These are phyloP conservation scores for Calypte anna DNA, from an alignment of 2,113 vertebrate genomes.

Conservation along the genomic window DNA sequence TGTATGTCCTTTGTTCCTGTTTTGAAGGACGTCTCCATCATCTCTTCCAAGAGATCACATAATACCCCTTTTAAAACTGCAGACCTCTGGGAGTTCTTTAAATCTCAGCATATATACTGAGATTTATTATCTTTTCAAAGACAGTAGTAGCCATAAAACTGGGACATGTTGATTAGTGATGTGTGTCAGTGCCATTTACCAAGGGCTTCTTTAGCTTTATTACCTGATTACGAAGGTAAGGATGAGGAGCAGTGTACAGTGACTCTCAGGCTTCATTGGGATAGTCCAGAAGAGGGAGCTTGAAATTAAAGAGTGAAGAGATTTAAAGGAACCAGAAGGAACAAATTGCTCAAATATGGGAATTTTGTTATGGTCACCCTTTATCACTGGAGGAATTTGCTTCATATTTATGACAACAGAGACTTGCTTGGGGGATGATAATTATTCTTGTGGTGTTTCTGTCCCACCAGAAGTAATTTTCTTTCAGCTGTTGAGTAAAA, in stretches of 20 bases:
- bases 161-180: neutral
- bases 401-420: neutral
- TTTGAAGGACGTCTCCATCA: neutral
- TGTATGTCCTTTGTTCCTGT: neutral
- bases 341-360: neutral
- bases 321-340: conserved; percentile 1
- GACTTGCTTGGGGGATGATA: neutral
- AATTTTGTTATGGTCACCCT: neutral
- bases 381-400: neutral
- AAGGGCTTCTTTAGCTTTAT: neutral
- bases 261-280: conserved; percentile 25
- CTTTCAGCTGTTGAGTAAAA: neutral
- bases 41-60: neutral
- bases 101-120: neutral
- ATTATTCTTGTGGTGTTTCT: neutral
- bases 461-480: neutral
- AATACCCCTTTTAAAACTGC: neutral
- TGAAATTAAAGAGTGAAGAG: conserved; percentile 61
- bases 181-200: neutral
- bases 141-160: neutral
- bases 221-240: neutral
- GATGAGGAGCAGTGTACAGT: neutral
- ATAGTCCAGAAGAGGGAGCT: conserved; percentile 72
- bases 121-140: neutral
- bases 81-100: neutral